phyloP scores from a whole-genome alignment of 1,140 invertebrate genomes.

The Ceratosolen solmsi region DNA sequence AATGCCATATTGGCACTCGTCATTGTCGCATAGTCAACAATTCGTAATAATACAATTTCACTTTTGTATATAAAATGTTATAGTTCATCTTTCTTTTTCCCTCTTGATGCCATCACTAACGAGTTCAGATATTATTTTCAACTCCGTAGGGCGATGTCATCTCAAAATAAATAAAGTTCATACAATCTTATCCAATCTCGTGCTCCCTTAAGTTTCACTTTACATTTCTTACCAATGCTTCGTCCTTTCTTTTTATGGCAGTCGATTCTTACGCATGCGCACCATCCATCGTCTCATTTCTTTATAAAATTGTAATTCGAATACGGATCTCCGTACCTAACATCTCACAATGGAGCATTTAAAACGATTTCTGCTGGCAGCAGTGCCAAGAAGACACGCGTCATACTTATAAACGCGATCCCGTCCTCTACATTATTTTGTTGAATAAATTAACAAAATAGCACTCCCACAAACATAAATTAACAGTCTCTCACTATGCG shows the following conservation, averaged over 20 bases:
- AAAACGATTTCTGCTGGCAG: slow-evolving; percentile 73
- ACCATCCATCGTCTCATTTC: slow-evolving; percentile 48
- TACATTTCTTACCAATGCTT: neutral
- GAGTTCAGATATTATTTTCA: neutral
- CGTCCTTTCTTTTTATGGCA: neutral
- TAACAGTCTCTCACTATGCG: neutral
- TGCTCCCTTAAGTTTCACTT: slow-evolving; percentile 13
- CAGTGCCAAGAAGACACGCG: slow-evolving; percentile 69
- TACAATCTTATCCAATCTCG: slow-evolving; percentile 10
- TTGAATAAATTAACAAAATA: slow-evolving; percentile 73
- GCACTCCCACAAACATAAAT: slow-evolving; percentile 48
- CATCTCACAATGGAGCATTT: slow-evolving; percentile 72
- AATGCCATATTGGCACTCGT: no score
- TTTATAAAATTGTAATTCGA: slow-evolving; percentile 72
- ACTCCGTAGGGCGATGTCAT: neutral
- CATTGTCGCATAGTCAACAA: no score
- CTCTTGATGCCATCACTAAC: no score
- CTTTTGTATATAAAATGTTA: no score
- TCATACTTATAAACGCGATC: neutral
- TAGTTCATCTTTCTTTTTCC: no score
- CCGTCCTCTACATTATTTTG: slow-evolving; percentile 63
- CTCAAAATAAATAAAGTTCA: slow-evolving; percentile 1
- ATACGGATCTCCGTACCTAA: slow-evolving; percentile 58
- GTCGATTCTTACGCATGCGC: slow-evolving; percentile 42
- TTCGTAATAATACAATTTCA: no score